Evolutionary conservation across 2,888 invertebrate genomes (phyloP), one percentile per base, ranked within the genome.

Genomic region (Dynastes tityus): DNA sequence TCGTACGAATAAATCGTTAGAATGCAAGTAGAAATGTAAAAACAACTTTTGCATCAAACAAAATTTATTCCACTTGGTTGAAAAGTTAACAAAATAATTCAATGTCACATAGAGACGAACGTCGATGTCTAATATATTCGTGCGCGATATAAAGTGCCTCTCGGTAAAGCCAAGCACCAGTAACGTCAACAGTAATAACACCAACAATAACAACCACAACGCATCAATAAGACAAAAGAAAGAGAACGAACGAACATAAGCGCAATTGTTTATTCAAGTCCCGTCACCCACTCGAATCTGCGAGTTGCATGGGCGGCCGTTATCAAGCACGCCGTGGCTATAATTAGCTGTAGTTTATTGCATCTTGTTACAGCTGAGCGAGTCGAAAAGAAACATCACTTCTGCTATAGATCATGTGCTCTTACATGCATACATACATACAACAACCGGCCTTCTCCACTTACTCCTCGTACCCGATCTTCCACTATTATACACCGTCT

Each of bases 281-380:
- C 40, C 55, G 55, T 78, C 78, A 71, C 78, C 78, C 78, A 78
- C 78, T 78, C 73, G 73, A 78, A 71, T 64, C 67, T 78, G 78
- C 71, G 67, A 49, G 40, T 64, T 71, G 78, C 78, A 73, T 78
- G 78, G 78, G 78, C 78, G 78, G 64, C 64, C 63, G 73, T 78
- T 78, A 78, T 78, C 78, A 73, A 73, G 65, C 55, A 53, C 40
- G 55, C 67, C 64, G 49, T 61, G 71, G 78, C 73, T 78, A 78
- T 78, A 78, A 78, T 78, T 78, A 78, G 78, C 71, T 71, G 65
- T 78, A 71, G 78, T 78, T 78, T 73, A 78, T 78, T 78, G 78
- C 78, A 71, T 73, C 73, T 73, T 73, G 73, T 73, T 73, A 58
- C 73, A 73, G 73, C 58, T 73, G 73, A 73, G 58, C 73, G 73